A percentile compares a stretch with the other conserved stretches of the same genome.
phyloP scores from a whole-genome alignment of 2,888 invertebrate genomes.

The Meta bourneti region DNA sequence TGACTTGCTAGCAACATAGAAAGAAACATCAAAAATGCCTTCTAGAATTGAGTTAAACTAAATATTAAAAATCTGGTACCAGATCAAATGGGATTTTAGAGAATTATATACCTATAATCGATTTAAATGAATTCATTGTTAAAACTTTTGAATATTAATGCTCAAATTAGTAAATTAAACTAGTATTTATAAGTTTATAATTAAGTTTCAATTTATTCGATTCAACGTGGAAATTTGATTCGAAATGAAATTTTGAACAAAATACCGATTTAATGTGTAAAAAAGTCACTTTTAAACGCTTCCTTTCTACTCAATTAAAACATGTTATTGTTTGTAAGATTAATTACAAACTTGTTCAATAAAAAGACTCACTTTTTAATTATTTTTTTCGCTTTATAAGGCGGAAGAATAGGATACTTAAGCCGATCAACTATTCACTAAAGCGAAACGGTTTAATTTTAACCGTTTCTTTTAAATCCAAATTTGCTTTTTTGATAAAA shows the following conservation, averaged over 20 bases:
- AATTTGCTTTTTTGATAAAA: slow-evolving; percentile 8
- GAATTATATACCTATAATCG: too few species aligned
- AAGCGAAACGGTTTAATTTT: slow-evolving; percentile 9
- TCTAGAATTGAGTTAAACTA: too few species aligned
- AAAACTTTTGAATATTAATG: too few species aligned
- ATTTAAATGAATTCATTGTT: too few species aligned
- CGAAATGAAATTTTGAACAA: not conserved
- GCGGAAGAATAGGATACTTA: slow-evolving; percentile 10
- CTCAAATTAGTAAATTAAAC: too few species aligned
- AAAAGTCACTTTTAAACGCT: not conserved
- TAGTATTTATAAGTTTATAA: not conserved
- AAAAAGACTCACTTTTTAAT: not conserved
- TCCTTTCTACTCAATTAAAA: not conserved
- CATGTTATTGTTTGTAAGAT: not conserved
- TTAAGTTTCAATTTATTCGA: not conserved
- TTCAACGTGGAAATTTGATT: not conserved
- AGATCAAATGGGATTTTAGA: too few species aligned
- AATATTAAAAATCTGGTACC: too few species aligned
- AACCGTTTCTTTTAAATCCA: not conserved
- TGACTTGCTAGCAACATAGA: too few species aligned
- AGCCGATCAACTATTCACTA: slow-evolving; percentile 35
- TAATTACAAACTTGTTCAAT: not conserved
- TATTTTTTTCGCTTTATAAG: not conserved
- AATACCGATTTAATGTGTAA: not conserved
- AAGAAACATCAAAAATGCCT: too few species aligned